A percentile compares a stretch with the other conserved stretches of the same genome.
These are phyloP conservation scores for Phocoena sinus DNA, from an alignment of 2,113 vertebrate species.

Conservation along the genomic window DNA sequence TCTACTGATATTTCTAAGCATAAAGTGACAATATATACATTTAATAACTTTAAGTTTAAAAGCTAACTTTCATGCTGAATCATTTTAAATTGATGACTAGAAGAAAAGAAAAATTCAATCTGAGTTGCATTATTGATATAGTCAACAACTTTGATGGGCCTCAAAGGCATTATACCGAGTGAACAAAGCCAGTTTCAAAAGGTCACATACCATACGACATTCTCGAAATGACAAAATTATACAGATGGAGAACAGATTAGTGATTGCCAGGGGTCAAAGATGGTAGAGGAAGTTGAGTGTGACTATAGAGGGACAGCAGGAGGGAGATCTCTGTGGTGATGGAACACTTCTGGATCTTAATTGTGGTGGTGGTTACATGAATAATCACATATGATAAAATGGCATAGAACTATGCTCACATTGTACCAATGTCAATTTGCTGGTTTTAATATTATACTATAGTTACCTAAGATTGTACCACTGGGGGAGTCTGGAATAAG, in stretches of 20 bases:
- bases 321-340: too few relatives aligned
- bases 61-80: not conserved
- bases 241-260: not conserved
- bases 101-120: not conserved
- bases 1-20: not conserved
- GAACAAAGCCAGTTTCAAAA: not conserved
- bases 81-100: not conserved
- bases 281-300: not conserved
- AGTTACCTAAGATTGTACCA: not conserved
- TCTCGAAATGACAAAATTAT: not conserved
- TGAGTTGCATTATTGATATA: not conserved
- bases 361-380: not conserved
- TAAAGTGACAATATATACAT: not conserved
- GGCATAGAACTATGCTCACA: not conserved
- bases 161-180: not conserved
- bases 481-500: not conserved
- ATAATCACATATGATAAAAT: not conserved
- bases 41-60: conserved; percentile 15
- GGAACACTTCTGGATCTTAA: not conserved
- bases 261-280: not conserved
- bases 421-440: not conserved
- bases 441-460: not conserved
- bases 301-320: too few relatives aligned
- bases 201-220: not conserved
- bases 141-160: not conserved